Conservation (phyloP, 2,888 invertebrate genomes). For the Actias luna region DNA sequence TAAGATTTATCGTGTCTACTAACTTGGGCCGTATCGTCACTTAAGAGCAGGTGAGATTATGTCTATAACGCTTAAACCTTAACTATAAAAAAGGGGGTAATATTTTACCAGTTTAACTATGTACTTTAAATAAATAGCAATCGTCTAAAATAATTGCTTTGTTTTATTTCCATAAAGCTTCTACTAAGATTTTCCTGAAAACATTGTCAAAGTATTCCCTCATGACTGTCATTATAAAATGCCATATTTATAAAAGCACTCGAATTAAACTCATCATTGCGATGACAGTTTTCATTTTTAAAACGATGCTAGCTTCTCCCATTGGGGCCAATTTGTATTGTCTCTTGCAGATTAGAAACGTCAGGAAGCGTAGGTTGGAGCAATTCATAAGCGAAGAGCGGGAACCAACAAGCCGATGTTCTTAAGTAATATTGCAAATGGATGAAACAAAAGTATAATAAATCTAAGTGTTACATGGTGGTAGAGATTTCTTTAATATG, state of each 20-base stretch:
- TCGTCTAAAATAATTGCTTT: too few species aligned
- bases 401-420: background rate
- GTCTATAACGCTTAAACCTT: too few species aligned
- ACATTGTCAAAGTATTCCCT: constrained; percentile 8
- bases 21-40: too few species aligned
- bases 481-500: too few species aligned
- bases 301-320: constrained; percentile 32
- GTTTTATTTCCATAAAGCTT: too few species aligned
- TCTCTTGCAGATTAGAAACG: constrained; percentile 28
- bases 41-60: too few species aligned
- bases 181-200: background rate
- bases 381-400: constrained; percentile 7
- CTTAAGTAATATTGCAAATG: background rate
- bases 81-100: too few species aligned
- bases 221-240: constrained; percentile 16
- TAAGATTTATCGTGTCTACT: too few species aligned
- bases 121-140: too few species aligned
- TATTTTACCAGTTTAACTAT: too few species aligned
- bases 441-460: too few species aligned
- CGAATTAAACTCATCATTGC: constrained; percentile 21
- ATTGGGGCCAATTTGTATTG: constrained; percentile 35
- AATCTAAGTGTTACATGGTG: too few species aligned
- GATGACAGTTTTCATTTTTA: constrained; percentile 25
- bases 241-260: constrained; percentile 25
- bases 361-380: constrained; percentile 21